Evolutionary conservation across 2,113 vertebrate genomes (phyloP), one percentile per base, ranked within the genome.

Genomic region (Narcine bancroftii): DNA sequence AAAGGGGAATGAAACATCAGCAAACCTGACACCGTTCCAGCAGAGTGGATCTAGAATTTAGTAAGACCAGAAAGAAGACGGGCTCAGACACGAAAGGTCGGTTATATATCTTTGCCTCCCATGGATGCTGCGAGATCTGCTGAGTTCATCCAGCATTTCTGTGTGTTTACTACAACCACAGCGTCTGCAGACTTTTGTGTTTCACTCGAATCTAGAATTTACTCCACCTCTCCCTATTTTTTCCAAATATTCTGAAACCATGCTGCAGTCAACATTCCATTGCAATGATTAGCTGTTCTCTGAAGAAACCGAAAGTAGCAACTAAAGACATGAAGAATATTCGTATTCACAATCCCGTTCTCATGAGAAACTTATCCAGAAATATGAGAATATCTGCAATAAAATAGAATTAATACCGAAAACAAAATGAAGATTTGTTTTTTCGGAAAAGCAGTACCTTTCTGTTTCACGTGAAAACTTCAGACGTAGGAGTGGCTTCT

Each of bases 341-440:
- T 92, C 95, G 99, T 98, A 96, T 72, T 98, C 96, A 56, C 93
- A 93, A 50, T 94, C 95, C 50, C 93, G 95, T 96, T 97, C 95
- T 93, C 96, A 92, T 81, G 53, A 53, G 24, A 77, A 42, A 11
- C 39, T 77, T 77, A 81, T 53, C 3, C 50, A 29, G 45, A 81
- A 81, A 81, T 29, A 50, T 3, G 45, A 29, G 45, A 33, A 53
- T 6, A 21, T 26, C 71, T 11, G 33, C 33, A 72, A n/a, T 5
- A 11, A 75, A 75, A 36, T 15, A n/a, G 10, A 36, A 75, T 36
- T 75, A 36, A 10, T 33, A 73, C 10, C 36, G 72, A 1, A 13
- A 73, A 36, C 72, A 26, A 81, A 77, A 50, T 81, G 2, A 26
- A n/a, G 2, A 47, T 2, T 66, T 66, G 24, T 11, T 53, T n/a